Percentiles rank a stretch among this genome's conserved stretches.
Conservation (phyloP, 1,140 invertebrate genomes). For the Panulirus ornatus region DNA sequence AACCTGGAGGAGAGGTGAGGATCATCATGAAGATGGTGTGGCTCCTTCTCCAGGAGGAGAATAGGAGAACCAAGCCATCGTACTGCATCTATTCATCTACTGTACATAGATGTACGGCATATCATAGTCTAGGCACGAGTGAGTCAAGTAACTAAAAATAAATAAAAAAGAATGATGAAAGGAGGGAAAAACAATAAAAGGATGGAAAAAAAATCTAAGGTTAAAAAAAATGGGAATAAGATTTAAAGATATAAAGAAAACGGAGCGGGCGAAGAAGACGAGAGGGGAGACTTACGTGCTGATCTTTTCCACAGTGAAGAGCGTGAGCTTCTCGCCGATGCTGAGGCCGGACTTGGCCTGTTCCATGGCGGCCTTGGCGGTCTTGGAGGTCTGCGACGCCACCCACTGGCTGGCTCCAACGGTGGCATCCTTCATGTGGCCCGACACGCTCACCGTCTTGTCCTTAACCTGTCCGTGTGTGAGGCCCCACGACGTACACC, state of each 20-base stretch:
- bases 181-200: neutral
- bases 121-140: too few species aligned
- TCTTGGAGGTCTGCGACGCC: slow-evolving; percentile 70
- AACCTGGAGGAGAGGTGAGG: too few species aligned
- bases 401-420: slow-evolving; percentile 70
- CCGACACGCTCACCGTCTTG: slow-evolving; percentile 68
- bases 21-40: too few species aligned
- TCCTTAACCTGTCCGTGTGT: slow-evolving; percentile 73
- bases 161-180: too few species aligned
- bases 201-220: neutral
- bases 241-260: neutral
- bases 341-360: slow-evolving; percentile 86
- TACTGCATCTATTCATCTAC: too few species aligned
- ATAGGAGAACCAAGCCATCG: too few species aligned
- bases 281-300: slow-evolving; percentile 45
- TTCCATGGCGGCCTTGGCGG: slow-evolving; percentile 73
- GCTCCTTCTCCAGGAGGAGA: too few species aligned
- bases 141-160: too few species aligned
- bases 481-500: neutral
- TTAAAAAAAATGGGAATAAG: too few species aligned
- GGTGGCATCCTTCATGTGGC: slow-evolving; percentile 61
- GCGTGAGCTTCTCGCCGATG: slow-evolving; percentile 88
- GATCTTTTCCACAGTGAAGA: slow-evolving; percentile 87
- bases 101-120: too few species aligned
- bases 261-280: neutral